A percentile compares a stretch with the other conserved stretches of the same genome.
These are phyloP conservation scores for Polymixis flavicincta DNA, from an alignment of 2,888 invertebrate genomes.

Conservation along the genomic window DNA sequence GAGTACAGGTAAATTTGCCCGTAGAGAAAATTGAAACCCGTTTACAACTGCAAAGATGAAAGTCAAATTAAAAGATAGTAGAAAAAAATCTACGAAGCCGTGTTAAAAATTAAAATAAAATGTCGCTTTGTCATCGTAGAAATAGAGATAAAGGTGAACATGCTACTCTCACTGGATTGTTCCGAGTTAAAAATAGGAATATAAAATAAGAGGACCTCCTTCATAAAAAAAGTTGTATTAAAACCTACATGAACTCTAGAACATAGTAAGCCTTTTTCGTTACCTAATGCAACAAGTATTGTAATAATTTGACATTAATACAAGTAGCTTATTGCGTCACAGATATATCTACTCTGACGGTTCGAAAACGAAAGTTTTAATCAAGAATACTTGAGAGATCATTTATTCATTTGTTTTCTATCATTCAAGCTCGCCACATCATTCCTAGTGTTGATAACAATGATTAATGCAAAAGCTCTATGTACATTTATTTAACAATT, in stretches of 20 bases:
- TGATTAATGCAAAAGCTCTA: no score
- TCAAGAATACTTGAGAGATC: neutral
- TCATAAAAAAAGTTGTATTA: neutral
- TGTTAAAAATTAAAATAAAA: neutral
- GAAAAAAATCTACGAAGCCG: neutral
- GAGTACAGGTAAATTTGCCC: neutral
- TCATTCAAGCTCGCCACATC: neutral
- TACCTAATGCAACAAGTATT: neutral
- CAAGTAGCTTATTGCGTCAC: neutral
- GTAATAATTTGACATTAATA: neutral
- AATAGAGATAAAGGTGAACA: neutral
- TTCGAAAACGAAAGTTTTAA: conserved; percentile 6
- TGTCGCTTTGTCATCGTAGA: neutral
- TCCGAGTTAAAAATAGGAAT: no score
- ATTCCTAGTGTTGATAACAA: neutral
- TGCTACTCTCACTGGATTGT: neutral
- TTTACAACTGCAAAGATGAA: neutral
- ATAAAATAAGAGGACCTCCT: no score
- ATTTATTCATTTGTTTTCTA: neutral
- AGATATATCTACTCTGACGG: neutral
- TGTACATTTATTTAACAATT: no score
- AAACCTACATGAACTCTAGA: neutral
- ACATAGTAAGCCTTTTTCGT: neutral
- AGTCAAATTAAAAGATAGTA: neutral
- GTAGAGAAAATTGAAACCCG: no score